Evolutionary conservation across 2,888 invertebrate genomes (phyloP), one percentile per base, ranked within the genome.

Genomic region (Rhaphigaster nebulosa): DNA sequence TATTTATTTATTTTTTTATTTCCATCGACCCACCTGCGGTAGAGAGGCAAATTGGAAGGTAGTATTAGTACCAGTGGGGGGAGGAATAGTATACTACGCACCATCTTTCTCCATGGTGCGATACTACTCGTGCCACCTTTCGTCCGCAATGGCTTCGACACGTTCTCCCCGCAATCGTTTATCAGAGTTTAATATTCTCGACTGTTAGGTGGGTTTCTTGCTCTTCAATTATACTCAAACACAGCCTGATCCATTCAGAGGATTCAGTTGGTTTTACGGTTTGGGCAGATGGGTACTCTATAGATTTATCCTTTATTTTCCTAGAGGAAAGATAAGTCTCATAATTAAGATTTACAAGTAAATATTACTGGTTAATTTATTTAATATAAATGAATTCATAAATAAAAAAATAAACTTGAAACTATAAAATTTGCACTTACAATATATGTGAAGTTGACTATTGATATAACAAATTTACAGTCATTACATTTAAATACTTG

Each of bases 71-170:
- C 6, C 60, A 12, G 60, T 1, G 26, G 60, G 60, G 26, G n/a
- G 23, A 23, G 20, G 1, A 54, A 10, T 45, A 45, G 56, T 56
- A 26, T 56, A 23, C 26, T 12, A 26, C 26, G 6, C 60, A 26
- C 26, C 60, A 60, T 60, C 60, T n/a, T 60, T 60, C 60, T 60
- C 60, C 60, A 60, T 60, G n/a, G n/a, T n/a, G n/a, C n/a, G n/a
- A n/a, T n/a, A 60, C 60, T n/a, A 12, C 60, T 60, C 60, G n/a
- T 26, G n/a, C 60, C 4, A 60, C 60, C n/a, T 60, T 60, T 60
- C 10, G n/a, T 8, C 10, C 60, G 6, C 60, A n/a, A 60, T 60
- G 60, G 60, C n/a, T 60, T 60, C 60, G n/a, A 26, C n/a, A n/a
- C 60, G 60, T 60, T 12, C n/a, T 60, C 60, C n/a, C 60, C 60